These are phyloP conservation scores for Setipinna tenuifilis DNA, from an alignment of 2,797 vertebrate species.

Conservation along the genomic window DNA sequence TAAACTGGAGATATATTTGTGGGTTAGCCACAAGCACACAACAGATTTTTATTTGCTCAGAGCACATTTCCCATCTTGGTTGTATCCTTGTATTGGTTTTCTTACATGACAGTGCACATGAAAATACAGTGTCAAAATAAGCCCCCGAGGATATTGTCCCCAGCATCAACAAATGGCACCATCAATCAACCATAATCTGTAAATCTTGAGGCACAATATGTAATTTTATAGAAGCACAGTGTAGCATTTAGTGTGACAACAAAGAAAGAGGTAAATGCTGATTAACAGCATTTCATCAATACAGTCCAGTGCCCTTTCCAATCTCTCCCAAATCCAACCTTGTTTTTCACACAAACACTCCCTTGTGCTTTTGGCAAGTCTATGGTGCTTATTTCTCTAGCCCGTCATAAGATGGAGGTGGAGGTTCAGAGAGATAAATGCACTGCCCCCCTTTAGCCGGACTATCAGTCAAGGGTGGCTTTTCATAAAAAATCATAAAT, in stretches of 20 bases:
- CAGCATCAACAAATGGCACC: not conserved
- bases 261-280: not conserved
- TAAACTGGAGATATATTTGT: not conserved
- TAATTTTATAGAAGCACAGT: not conserved
- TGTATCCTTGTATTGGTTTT: not conserved
- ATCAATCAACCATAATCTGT: not conserved
- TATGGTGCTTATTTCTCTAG: not conserved
- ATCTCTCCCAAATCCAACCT: not conserved
- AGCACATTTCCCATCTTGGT: not conserved
- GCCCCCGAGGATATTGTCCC: not conserved
- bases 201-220: not conserved
- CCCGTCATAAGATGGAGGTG: not conserved
- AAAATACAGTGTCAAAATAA: not conserved
- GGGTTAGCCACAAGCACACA: not conserved
- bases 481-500: constrained; percentile 17
- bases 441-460: not conserved
- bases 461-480: constrained; percentile 3
- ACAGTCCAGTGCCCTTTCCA: not conserved
- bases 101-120: constrained; percentile 14
- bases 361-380: not conserved
- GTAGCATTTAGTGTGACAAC: not conserved
- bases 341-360: not conserved
- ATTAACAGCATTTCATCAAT: not conserved
- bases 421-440: not conserved
- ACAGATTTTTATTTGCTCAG: not conserved